Conservation (phyloP, 2,797 vertebrate species). For the Thalassophryne amazonica region DNA sequence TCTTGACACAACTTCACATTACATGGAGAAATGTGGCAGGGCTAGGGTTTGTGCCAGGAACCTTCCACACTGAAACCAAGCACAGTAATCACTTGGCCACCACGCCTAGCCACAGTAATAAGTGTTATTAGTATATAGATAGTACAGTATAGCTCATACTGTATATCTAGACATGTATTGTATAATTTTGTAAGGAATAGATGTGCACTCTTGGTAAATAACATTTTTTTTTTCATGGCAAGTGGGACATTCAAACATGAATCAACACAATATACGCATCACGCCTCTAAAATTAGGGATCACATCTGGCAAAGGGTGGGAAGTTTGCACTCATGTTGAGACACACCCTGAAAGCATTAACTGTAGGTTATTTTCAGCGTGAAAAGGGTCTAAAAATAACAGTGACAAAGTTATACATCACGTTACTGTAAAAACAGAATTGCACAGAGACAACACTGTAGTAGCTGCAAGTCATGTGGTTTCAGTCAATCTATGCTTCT, state of each 20-base stretch:
- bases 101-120: too few species aligned
- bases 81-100: too few species aligned
- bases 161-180: too few species aligned
- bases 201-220: too few species aligned
- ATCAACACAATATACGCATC: slow-evolving; percentile 31
- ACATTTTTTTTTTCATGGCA: slow-evolving; percentile 25
- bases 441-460: neutral
- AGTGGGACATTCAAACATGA: slow-evolving; percentile 10
- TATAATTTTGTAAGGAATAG: too few species aligned
- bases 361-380: neutral
- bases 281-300: too few species aligned
- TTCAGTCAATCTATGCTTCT: slow-evolving; percentile 3
- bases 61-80: too few species aligned
- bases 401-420: slow-evolving; percentile 1
- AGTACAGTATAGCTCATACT: too few species aligned
- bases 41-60: too few species aligned
- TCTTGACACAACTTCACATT: too few species aligned
- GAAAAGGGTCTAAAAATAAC: slow-evolving; percentile 2
- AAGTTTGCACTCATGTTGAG: neutral
- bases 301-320: slow-evolving; percentile 7
- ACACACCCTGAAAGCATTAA: neutral
- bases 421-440: slow-evolving; percentile 4
- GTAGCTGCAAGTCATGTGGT: slow-evolving; percentile 10
- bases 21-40: too few species aligned
- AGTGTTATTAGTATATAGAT: too few species aligned